Percentiles rank a stretch among this genome's conserved stretches.
Evolutionary conservation across 2,888 invertebrate species (phyloP).

Genomic region (Lithophane semibrunnea): DNA sequence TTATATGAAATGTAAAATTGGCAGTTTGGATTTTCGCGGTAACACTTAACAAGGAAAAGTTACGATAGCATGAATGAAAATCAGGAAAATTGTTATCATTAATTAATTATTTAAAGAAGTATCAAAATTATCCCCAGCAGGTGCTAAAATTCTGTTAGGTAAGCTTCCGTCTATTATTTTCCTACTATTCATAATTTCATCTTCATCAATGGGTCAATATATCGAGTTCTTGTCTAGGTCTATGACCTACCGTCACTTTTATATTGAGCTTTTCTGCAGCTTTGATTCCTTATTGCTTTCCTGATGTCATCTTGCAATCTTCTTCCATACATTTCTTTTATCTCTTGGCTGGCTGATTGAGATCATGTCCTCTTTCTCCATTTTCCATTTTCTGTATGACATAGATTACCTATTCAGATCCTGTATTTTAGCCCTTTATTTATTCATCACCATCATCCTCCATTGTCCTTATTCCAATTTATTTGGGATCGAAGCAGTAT

Average conservation of each 20-base stretch:
- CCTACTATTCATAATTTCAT: not conserved
- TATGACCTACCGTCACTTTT: not conserved
- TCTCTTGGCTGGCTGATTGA: too few relatives aligned
- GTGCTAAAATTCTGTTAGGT: not conserved
- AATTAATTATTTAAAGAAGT: too few relatives aligned
- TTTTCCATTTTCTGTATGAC: not conserved
- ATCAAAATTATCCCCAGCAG: not conserved
- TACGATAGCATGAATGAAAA: not conserved
- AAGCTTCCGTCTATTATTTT: not conserved
- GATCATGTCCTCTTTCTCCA: not conserved
- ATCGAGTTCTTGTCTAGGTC: not conserved
- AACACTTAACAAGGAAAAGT: not conserved
- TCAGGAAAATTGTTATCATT: not conserved
- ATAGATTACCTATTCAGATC: not conserved
- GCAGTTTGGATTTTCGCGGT: not conserved
- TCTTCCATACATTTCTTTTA: too few relatives aligned
- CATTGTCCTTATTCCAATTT: not conserved
- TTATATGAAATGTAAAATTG: not conserved
- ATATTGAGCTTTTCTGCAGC: not conserved
- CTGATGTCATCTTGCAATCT: not conserved
- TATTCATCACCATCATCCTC: too few relatives aligned
- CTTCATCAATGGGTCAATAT: not conserved
- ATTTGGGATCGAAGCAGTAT: not conserved
- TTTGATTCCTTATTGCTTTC: not conserved
- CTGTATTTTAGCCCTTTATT: not conserved